phyloP scores from a whole-genome alignment of 2,113 vertebrate genomes.

The Chinchilla lanigera region DNA sequence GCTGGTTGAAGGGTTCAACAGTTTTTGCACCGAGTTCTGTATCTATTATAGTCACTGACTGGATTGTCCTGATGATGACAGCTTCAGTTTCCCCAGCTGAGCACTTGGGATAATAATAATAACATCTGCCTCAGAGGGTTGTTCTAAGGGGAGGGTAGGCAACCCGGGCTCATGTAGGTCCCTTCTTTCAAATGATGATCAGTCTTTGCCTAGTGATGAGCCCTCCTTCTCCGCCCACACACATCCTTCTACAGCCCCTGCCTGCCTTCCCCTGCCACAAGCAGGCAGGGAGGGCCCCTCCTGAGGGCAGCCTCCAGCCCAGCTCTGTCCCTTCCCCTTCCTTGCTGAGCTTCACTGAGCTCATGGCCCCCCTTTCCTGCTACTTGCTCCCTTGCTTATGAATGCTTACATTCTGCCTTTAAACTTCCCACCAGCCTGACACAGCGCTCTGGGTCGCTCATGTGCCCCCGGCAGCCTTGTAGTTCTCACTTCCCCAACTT shows the following conservation, averaged over 20 bases:
- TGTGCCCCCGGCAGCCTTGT: no score
- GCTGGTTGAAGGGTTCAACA: not conserved
- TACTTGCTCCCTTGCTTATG: no score
- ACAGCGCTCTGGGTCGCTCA: not conserved
- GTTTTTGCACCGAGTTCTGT: rapidly evolving
- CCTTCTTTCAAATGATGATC: not conserved
- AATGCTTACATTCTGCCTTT: not conserved
- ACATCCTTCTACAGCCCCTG: not conserved
- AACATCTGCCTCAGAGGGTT: not conserved
- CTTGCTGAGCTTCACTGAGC: not conserved
- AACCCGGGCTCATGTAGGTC: no score
- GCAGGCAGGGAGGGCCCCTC: rapidly evolving
- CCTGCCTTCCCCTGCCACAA: not conserved
- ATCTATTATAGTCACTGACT: not conserved
- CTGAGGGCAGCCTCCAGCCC: not conserved
- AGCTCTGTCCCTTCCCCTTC: not conserved
- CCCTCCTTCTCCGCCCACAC: not conserved
- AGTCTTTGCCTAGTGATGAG: not conserved
- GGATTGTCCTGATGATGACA: not conserved
- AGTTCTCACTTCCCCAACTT: not conserved
- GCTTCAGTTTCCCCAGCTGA: not conserved
- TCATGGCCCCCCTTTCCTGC: rapidly evolving
- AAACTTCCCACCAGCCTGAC: not conserved
- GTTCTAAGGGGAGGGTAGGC: no score
- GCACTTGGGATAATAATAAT: not conserved